Evolutionary conservation across 2,797 vertebrate species (phyloP).

Genomic region (Neostethus bicornis): DNA sequence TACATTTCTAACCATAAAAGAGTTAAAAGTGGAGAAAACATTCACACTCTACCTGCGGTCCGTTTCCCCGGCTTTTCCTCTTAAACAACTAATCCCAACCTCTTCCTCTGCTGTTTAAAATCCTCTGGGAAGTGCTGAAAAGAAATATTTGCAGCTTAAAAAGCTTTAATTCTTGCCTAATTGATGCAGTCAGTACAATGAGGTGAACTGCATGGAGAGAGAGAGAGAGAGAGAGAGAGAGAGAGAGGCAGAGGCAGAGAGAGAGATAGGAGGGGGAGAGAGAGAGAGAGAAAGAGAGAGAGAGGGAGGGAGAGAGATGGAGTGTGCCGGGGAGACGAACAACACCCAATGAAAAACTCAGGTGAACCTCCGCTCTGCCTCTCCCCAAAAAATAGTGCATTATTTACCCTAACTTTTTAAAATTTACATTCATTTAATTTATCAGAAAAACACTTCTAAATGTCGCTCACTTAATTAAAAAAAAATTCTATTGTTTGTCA

Average conservation of each 20-base stretch:
- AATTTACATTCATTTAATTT: too few relatives aligned
- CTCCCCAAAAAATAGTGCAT: slow-evolving; percentile 74
- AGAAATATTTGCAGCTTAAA: slow-evolving; percentile 13
- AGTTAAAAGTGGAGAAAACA: slow-evolving; percentile 73
- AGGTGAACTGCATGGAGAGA: slow-evolving; percentile 65
- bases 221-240: slow-evolving; percentile 57
- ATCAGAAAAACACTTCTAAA: too few relatives aligned
- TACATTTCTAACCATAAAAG: slow-evolving; percentile 76
- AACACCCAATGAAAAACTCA: slow-evolving; percentile 67
- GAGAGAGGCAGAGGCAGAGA: slow-evolving; percentile 58
- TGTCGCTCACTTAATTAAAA: too few relatives aligned
- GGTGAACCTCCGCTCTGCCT: slow-evolving; percentile 79
- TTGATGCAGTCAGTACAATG: slow-evolving; percentile 73
- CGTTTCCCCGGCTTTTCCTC: slow-evolving; percentile 31
- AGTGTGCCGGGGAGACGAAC: slow-evolving; percentile 65
- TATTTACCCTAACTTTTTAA: too few relatives aligned
- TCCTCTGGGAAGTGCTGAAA: slow-evolving; percentile 20
- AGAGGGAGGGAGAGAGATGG: slow-evolving; percentile 57
- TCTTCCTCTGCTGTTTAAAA: neutral
- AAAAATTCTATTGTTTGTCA: too few relatives aligned
- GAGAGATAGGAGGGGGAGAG: slow-evolving; percentile 63
- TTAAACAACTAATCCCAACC: slow-evolving; percentile 62
- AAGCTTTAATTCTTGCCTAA: slow-evolving; percentile 55
- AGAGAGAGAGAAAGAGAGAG: slow-evolving; percentile 64
- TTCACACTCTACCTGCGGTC: slow-evolving; percentile 66